Percentiles rank a stretch among this genome's conserved stretches.
Conservation (phyloP, 2,113 vertebrate species). For the Synchiropus splendidus region DNA sequence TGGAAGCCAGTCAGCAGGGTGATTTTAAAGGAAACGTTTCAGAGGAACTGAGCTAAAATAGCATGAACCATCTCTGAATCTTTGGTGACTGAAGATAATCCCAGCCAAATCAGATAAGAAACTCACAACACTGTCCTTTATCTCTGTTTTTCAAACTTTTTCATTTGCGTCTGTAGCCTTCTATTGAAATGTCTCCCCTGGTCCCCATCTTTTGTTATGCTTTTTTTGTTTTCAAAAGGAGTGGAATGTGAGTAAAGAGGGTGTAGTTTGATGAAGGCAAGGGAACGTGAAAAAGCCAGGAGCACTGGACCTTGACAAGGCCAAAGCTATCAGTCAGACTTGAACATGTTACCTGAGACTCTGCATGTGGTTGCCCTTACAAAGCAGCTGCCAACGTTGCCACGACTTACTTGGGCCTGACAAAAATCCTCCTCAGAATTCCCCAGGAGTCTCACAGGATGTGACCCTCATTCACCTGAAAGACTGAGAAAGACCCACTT, state of each 20-base stretch:
- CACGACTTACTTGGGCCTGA: conserved; percentile 21
- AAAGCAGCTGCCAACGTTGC: conserved; percentile 27
- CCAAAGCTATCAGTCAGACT: conserved; percentile 45
- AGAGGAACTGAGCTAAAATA: not conserved
- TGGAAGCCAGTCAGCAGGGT: too few relatives aligned
- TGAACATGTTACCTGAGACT: conserved; percentile 41
- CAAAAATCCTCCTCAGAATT: conserved; percentile 12
- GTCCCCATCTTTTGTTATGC: conserved; percentile 14
- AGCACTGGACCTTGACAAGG: conserved; percentile 44
- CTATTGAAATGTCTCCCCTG: conserved; percentile 30
- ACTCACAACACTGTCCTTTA: conserved; percentile 28
- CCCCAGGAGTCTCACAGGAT: not conserved
- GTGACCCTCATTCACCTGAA: conserved; percentile 6
- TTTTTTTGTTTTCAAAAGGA: conserved; percentile 6
- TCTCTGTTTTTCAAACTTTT: conserved; percentile 23
- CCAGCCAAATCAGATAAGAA: conserved; percentile 16
- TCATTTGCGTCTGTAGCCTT: conserved; percentile 29
- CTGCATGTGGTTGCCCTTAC: conserved; percentile 29
- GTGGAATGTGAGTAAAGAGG: conserved; percentile 35
- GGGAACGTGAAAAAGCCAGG: conserved; percentile 14
- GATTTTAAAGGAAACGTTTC: too few relatives aligned
- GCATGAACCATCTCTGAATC: conserved; percentile 13
- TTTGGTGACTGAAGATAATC: conserved; percentile 18
- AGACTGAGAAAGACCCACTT: not conserved
- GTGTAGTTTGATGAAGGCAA: conserved; percentile 12